phyloP scores from a whole-genome alignment of 2,888 invertebrate species.

The Temnothorax ravouxi region DNA sequence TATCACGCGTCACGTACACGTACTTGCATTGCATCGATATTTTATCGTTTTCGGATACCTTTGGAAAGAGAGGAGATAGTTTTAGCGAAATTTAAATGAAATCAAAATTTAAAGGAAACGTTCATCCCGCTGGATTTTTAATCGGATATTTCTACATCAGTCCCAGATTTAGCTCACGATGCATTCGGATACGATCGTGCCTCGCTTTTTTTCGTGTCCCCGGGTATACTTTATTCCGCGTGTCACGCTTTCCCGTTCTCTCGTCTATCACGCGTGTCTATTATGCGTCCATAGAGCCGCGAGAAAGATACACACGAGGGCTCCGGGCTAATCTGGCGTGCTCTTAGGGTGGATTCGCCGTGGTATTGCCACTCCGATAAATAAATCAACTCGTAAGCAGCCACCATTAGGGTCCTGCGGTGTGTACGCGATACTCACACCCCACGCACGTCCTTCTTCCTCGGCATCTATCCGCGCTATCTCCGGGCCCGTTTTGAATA shows the following conservation, averaged over 20 bases:
- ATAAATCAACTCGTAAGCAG: slow-evolving; percentile 86
- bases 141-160: not conserved
- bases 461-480: not conserved
- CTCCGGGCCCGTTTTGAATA: slow-evolving; percentile 18
- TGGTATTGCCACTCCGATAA: slow-evolving; percentile 84
- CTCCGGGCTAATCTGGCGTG: slow-evolving; percentile 74
- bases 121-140: not conserved
- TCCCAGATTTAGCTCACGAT: not conserved
- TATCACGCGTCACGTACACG: slow-evolving; percentile 57
- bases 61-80: not conserved
- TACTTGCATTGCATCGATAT: not conserved
- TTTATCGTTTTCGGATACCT: not conserved
- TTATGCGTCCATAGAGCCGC: slow-evolving; percentile 77
- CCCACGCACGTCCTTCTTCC: slow-evolving; percentile 52
- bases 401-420: slow-evolving; percentile 81
- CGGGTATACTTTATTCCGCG: slow-evolving; percentile 27
- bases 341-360: slow-evolving; percentile 84
- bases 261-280: slow-evolving; percentile 76
- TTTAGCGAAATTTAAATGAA: not conserved
- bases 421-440: slow-evolving; percentile 75
- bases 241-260: slow-evolving; percentile 60
- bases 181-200: not conserved
- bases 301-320: slow-evolving; percentile 77
- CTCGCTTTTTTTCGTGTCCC: not conserved
- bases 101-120: not conserved